Evolutionary conservation across 2,797 vertebrate genomes (phyloP).

Genomic region (Syndactyla subalaris): DNA sequence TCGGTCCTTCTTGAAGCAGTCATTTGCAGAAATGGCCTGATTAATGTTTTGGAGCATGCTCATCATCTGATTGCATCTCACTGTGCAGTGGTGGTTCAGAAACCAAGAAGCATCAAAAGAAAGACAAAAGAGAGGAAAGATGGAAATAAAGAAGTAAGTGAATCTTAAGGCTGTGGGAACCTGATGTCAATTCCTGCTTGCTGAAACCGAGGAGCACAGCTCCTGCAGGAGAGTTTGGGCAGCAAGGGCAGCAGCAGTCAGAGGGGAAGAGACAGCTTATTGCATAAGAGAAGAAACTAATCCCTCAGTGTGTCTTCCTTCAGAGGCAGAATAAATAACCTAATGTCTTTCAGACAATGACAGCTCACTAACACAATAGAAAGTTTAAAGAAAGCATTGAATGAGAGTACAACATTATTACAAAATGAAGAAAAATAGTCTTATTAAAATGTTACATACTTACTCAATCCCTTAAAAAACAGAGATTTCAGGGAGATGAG

Average conservation of each 20-base stretch:
- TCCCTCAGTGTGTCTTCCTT: not conserved
- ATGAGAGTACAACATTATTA: not conserved
- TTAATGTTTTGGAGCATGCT: not conserved
- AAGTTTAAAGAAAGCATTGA: not conserved
- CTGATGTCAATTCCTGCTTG: not conserved
- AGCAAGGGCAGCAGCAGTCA: not conserved
- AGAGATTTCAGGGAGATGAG: not conserved
- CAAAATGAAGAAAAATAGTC: not conserved
- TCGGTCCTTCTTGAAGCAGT: not conserved
- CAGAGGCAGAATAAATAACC: not conserved
- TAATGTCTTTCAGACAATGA: not conserved
- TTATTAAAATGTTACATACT: not conserved
- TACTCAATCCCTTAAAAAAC: not conserved
- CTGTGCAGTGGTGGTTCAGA: not conserved
- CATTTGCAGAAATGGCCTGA: not conserved
- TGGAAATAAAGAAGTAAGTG: not conserved
- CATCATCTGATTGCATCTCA: not conserved
- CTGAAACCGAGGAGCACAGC: not conserved
- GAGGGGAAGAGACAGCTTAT: not conserved
- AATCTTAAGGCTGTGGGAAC: not conserved
- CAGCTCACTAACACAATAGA: not conserved
- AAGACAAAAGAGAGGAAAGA: not conserved
- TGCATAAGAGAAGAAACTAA: not conserved
- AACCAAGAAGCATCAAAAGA: not conserved
- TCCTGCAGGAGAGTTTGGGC: not conserved